phyloP scores from a whole-genome alignment of 2,113 vertebrate genomes.

The Leptobrachium leishanense region DNA sequence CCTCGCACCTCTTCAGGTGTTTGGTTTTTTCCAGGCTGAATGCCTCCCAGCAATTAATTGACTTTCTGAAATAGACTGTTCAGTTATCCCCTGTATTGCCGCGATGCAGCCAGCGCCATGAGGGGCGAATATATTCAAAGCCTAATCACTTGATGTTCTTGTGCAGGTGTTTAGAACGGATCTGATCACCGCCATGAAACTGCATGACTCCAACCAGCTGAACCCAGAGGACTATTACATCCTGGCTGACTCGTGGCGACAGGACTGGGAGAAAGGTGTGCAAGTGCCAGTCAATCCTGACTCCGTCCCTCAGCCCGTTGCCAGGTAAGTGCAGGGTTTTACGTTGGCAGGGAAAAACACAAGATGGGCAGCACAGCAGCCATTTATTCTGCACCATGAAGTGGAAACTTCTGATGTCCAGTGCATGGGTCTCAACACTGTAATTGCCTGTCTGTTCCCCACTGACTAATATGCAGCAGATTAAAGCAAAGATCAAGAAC shows the following conservation, averaged over 20 bases:
- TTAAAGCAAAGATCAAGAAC: no score
- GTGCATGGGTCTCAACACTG: no score
- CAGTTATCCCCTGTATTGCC: neutral
- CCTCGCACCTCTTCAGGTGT: no score
- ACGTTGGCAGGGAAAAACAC: neutral
- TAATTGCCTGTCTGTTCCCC: no score
- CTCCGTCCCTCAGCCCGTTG: conserved; percentile 83
- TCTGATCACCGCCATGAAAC: conserved; percentile 98
- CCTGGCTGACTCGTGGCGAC: conserved; percentile 92
- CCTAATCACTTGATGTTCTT: conserved; percentile 2
- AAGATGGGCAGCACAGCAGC: neutral
- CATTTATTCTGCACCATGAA: conserved; percentile 31
- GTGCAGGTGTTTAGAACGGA: conserved; percentile 95
- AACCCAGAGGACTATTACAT: conserved; percentile 91
- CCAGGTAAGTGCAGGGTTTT: conserved; percentile 72
- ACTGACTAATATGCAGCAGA: no score
- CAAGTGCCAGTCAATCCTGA: conserved; percentile 96
- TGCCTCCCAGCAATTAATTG: conserved; percentile 3
- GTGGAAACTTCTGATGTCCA: neutral
- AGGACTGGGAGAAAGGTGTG: conserved; percentile 98
- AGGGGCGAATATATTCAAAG: conserved; percentile 15
- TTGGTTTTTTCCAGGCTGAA: neutral
- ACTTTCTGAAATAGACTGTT: neutral
- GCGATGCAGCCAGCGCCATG: conserved; percentile 1
- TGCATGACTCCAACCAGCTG: conserved; percentile 93